Conservation (phyloP, 2,797 vertebrate species). For the Furcifer pardalis region DNA sequence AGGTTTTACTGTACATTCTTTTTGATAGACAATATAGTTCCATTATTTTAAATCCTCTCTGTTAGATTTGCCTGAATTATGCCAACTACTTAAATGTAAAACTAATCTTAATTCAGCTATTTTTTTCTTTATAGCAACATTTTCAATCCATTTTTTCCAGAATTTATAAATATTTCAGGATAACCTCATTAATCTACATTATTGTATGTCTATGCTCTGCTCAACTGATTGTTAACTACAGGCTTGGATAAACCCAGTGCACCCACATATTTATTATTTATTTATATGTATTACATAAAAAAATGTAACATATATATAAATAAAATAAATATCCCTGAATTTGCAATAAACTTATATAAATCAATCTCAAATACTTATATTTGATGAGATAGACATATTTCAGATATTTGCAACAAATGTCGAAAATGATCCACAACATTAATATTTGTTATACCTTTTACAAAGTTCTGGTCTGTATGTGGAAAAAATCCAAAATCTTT, state of each 20-base stretch:
- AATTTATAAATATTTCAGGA: constrained; percentile 38
- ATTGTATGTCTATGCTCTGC: background rate
- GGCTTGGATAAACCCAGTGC: background rate
- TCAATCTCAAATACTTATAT: background rate
- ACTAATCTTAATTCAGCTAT: background rate
- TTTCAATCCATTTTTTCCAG: constrained; percentile 13
- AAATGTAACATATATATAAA: too few species aligned
- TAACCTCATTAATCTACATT: constrained; percentile 17
- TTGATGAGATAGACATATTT: constrained; percentile 21
- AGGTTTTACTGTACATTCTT: too few species aligned
- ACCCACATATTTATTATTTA: too few species aligned
- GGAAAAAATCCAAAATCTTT: constrained; percentile 47
- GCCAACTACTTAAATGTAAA: background rate
- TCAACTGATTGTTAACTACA: background rate
- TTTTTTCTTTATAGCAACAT: constrained; percentile 20
- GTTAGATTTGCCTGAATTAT: background rate
- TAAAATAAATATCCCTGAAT: background rate
- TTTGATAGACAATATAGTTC: background rate
- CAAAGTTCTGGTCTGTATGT: constrained; percentile 18
- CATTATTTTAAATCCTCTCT: background rate
- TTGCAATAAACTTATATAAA: constrained; percentile 11
- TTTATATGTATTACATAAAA: too few species aligned
- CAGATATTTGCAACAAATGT: constrained; percentile 15
- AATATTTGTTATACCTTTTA: constrained; percentile 20
- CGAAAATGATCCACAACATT: constrained; percentile 15